Conservation (phyloP, 2,888 invertebrate genomes). For the Pterobdella sp. region DNA sequence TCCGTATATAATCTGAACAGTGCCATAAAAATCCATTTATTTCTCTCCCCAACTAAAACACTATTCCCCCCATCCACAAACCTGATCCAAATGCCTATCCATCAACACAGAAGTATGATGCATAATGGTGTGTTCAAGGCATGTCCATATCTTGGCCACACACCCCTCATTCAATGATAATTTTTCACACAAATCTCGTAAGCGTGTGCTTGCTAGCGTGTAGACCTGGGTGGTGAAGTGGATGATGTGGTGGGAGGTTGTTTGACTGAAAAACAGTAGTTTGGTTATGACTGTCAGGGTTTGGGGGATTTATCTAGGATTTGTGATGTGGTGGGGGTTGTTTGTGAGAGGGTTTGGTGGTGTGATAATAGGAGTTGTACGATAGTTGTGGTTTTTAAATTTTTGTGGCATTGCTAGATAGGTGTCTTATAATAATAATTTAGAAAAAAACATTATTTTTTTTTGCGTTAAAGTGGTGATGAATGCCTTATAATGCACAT, state of each 20-base stretch:
- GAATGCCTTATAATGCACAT: too few relatives aligned
- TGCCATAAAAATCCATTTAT: too few relatives aligned
- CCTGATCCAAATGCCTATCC: conserved; percentile 89
- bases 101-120: conserved; percentile 75
- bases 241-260: neutral
- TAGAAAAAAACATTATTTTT: too few relatives aligned
- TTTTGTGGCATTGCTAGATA: too few relatives aligned
- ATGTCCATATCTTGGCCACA: conserved; percentile 83
- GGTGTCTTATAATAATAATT: too few relatives aligned
- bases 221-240: conserved; percentile 65
- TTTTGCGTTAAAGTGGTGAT: too few relatives aligned
- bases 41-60: too few relatives aligned
- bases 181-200: conserved; percentile 79
- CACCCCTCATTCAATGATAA: conserved; percentile 62
- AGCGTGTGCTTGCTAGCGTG: conserved; percentile 78
- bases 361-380: neutral
- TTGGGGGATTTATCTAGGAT: too few relatives aligned
- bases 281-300: too few relatives aligned
- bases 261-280: too few relatives aligned
- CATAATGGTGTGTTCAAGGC: conserved; percentile 81
- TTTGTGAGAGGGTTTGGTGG: neutral
- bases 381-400: neutral
- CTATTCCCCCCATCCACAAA: too few relatives aligned
- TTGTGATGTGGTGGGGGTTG: neutral
- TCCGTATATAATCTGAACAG: too few relatives aligned